Base-by-base conservation (phyloP, 1,140 invertebrate species). In the Micrasema minimum region DNA sequence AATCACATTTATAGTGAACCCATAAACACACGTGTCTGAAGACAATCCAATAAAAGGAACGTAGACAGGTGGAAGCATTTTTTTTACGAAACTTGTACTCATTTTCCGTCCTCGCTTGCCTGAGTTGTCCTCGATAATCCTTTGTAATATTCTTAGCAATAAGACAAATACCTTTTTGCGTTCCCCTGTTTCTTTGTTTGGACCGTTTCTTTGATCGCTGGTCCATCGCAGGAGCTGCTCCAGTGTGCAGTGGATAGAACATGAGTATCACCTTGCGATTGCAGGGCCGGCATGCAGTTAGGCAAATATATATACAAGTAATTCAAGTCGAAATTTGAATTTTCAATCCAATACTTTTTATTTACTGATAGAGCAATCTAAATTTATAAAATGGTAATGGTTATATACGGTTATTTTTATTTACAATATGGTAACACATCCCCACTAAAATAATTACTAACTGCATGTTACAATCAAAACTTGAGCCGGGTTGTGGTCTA, bases 121-220 rank as follows among this genome's bases (percentile, higher is more conserved):
- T 71, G 69, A 16, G 35, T 61, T 37, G 45, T 48, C 50, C 35
- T 14, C 41, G 45, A 65, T 71, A 71, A 71, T 71, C 62, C 70
- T 72, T 72, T 72, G 70, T 72, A 66, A 66, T 72, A 61, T 72
- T 72, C 62, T 59, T 72, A 22, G 70, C 70, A 72, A 72, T 66
- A 72, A 67, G 70, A 72, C 70, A 66, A 57, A 72, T 72, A 51
- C 62, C 62, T 53, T 70, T 69, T 53, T 70, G 16, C 16, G 35
- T 70, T 50, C 50, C 50, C 51, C 48, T 53, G n/a, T 35, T 35
- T n/a, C 53, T 57, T 57, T 57, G 53, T 57, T 18, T 23, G 12
- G n/a, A n/a, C 67, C 61, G 71, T 41, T 50, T 51, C 71, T 72
- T 72, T 72, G 71, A 72, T 72, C 65, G 65, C 55, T 50, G 62